Evolutionary conservation across 2,113 vertebrate species (phyloP), one percentile per base, ranked within the genome.

Genomic region (Ammodytes dubius): DNA sequence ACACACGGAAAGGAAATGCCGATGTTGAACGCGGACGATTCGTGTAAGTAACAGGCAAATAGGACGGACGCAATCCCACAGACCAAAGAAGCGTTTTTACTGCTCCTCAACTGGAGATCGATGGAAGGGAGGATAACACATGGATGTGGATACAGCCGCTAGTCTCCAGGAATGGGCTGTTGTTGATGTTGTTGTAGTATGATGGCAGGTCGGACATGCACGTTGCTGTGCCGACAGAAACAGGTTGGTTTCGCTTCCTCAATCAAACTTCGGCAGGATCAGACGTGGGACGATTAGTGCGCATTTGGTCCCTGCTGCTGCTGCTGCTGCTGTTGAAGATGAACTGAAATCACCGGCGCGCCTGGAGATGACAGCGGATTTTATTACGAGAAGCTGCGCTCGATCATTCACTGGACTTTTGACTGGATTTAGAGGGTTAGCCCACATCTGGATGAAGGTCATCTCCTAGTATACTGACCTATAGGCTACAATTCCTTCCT

Each of bases 401-500:
- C 56, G 11, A 37, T 64, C 73, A 5, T 60, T 53, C 74, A 46
- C 63, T 19, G 87, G 82, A 92, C 70, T 91, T 79, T 81, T 15
- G n/a, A 43, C 66, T 77, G 74, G 83, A 86, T 73, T 78, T 72
- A 58, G 27, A 81, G 59, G 70, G 82, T 81, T 72, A 52, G 72
- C 69, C 50, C 66, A 50, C 85, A 79, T 84, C 73, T 74, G 74
- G 49, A 66, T 84, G 88, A 93, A 92, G 91, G 91, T 92, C 92
- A 87, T 81, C 80, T 11, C 52, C 60, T 39, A 59, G n/a, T n/a
- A 50, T 61, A 64, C 63, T 72, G 74, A 74, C 49, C 65, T 52
- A n/a, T n/a, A n/a, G 60, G 79, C 77, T 82, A 70, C n/a, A n/a
- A n/a, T n/a, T 76, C 65, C 57, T 60, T 63, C 73, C 43, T 60